A percentile compares a stretch with the other conserved stretches of the same genome.
Evolutionary conservation across 2,888 invertebrate genomes (phyloP).

Genomic region (Volucella bombylans): DNA sequence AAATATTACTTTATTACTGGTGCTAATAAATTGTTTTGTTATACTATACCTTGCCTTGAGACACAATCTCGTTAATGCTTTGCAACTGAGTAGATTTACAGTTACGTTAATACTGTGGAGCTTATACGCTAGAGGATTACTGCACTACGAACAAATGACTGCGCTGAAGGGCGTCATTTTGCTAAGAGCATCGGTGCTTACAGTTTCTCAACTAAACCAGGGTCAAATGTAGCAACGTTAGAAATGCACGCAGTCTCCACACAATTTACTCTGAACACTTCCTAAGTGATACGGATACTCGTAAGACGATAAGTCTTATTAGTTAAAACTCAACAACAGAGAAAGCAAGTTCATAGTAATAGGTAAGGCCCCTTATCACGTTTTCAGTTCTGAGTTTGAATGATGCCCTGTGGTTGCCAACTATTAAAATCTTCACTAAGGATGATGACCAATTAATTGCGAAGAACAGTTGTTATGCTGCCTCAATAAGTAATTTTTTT

Average conservation of each 20-base stretch:
- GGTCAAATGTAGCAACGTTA: constrained; percentile 74
- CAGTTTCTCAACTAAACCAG: too few species aligned
- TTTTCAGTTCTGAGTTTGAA: constrained; percentile 78
- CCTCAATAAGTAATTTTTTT: constrained; percentile 67
- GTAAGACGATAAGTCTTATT: constrained; percentile 77
- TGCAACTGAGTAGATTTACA: constrained; percentile 79
- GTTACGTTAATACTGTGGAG: constrained; percentile 77
- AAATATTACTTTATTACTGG: constrained; percentile 75
- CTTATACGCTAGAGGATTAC: constrained; percentile 76
- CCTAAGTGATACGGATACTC: constrained; percentile 79
- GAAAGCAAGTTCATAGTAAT: too few species aligned
- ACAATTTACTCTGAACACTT: constrained; percentile 80
- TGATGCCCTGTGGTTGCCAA: constrained; percentile 74
- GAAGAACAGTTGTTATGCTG: constrained; percentile 62
- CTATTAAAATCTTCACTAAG: constrained; percentile 65
- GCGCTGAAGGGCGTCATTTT: constrained; percentile 58
- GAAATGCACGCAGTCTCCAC: constrained; percentile 79
- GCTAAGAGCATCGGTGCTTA: too few species aligned
- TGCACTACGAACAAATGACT: constrained; percentile 64
- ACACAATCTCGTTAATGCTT: constrained; percentile 77
- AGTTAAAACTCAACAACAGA: constrained; percentile 79
- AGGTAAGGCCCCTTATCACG: constrained; percentile 74
- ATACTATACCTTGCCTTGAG: constrained; percentile 77
- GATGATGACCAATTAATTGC: constrained; percentile 57
- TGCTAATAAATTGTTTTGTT: constrained; percentile 76